These are phyloP conservation scores for Amphiduros pacificus DNA, from an alignment of 2,888 invertebrate species.

Conservation along the genomic window DNA sequence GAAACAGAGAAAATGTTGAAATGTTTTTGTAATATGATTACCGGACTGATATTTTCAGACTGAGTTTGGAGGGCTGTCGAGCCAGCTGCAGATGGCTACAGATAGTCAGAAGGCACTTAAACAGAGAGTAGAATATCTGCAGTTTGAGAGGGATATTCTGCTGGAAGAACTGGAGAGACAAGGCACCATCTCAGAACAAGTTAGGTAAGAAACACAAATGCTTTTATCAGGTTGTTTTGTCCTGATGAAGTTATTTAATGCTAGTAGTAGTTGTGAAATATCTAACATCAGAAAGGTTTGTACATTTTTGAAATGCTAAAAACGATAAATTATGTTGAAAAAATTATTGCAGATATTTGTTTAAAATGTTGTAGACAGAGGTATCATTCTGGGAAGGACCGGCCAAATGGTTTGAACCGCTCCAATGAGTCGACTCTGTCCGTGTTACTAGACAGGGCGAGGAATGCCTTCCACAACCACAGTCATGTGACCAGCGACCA, in stretches of 20 bases:
- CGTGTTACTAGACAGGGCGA: constrained; percentile 20
- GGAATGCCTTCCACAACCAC: constrained; percentile 2
- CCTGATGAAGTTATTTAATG: no score
- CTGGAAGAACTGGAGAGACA: constrained; percentile 27
- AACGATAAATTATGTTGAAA: no score
- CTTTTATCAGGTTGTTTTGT: background rate
- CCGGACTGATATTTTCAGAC: constrained; percentile 6
- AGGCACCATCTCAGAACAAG: constrained; percentile 22
- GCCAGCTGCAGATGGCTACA: constrained; percentile 14
- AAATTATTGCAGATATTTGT: no score
- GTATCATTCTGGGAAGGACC: constrained; percentile 20
- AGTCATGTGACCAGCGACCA: constrained; percentile 22
- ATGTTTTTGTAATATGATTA: background rate
- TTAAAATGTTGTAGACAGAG: constrained; percentile 14
- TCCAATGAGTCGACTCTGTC: constrained; percentile 17
- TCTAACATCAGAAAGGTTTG: no score
- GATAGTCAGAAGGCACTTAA: constrained; percentile 18
- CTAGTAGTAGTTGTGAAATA: no score
- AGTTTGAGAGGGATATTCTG: constrained; percentile 26
- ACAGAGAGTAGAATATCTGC: constrained; percentile 22
- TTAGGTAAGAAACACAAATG: constrained; percentile 16
- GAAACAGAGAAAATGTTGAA: background rate
- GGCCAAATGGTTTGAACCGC: constrained; percentile 20
- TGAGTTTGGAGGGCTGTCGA: constrained; percentile 17
- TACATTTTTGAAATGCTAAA: no score